A percentile compares a stretch with the other conserved stretches of the same genome.
Conservation (phyloP, 1,140 invertebrate species). For the Macrotrachela quadricornifera region DNA sequence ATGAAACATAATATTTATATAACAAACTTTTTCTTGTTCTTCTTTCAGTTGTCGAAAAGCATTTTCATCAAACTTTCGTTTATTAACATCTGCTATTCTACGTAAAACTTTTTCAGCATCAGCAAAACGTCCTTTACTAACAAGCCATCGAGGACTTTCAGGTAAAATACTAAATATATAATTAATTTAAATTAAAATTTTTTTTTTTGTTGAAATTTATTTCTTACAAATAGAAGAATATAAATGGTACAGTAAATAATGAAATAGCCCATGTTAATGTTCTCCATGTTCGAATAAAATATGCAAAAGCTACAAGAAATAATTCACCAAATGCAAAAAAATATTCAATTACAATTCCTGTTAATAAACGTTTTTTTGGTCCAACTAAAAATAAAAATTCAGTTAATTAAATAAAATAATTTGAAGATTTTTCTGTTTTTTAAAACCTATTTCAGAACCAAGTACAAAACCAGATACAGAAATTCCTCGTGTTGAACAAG, state of each 20-base stretch:
- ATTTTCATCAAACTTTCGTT: slow-evolving; percentile 5
- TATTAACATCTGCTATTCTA: slow-evolving; percentile 15
- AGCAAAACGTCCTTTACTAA: slow-evolving; percentile 12
- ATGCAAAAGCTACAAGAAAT: slow-evolving; percentile 1
- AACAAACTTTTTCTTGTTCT: no score
- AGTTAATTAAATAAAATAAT: background rate
- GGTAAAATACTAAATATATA: slow-evolving; percentile 13
- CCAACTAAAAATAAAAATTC: slow-evolving; percentile 1
- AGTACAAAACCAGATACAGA: slow-evolving; percentile 8
- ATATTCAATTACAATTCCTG: slow-evolving; percentile 7
- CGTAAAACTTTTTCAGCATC: slow-evolving; percentile 16
- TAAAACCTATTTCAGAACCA: background rate
- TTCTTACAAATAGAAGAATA: slow-evolving; percentile 7
- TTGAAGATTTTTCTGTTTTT: background rate
- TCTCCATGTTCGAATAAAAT: background rate
- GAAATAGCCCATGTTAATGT: background rate
- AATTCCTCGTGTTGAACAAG: slow-evolving; percentile 1
- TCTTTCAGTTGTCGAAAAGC: background rate
- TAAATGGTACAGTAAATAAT: slow-evolving; percentile 4
- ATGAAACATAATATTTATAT: background rate
- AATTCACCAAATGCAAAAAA: slow-evolving; percentile 9
- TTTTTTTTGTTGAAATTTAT: background rate
- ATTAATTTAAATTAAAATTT: background rate
- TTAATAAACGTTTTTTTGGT: background rate
- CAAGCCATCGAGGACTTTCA: slow-evolving; percentile 20